phyloP scores from a whole-genome alignment of 1,140 invertebrate genomes.

The Matsumurasca onukii region DNA sequence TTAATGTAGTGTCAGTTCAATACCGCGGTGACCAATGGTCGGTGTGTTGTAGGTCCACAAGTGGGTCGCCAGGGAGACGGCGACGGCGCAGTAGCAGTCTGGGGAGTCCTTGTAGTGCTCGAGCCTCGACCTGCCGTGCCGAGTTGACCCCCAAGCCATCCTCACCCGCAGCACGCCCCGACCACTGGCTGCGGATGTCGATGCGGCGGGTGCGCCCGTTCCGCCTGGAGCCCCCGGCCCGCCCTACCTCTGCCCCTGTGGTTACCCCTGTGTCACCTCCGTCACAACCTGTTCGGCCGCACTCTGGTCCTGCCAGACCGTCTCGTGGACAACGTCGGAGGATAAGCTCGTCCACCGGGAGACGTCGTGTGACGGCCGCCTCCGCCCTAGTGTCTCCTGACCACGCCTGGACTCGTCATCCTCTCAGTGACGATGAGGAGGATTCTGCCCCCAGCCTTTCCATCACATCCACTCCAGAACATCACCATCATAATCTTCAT shows the following conservation, averaged over 20 bases:
- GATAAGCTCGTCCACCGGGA: neutral
- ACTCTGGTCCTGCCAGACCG: neutral
- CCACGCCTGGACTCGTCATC: neutral
- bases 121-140: neutral
- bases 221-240: conserved; percentile 18
- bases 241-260: neutral
- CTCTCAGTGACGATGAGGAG: conserved; percentile 9
- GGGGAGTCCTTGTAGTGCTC: neutral
- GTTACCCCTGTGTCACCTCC: neutral
- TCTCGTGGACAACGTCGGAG: conserved; percentile 5
- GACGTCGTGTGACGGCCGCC: neutral
- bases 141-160: neutral
- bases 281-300: neutral
- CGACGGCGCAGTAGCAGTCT: conserved; percentile 1
- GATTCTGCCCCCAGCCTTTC: neutral
- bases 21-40: neutral
- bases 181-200: conserved; percentile 30
- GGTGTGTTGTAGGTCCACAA: neutral
- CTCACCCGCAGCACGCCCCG: neutral
- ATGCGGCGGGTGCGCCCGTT: conserved; percentile 34
- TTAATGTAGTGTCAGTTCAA: too few species aligned
- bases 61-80: conserved; percentile 7
- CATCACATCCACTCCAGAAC: neutral
- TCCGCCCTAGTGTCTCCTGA: conserved; percentile 2
- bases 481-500: too few species aligned